Evolutionary conservation across 2,888 invertebrate species (phyloP), one percentile per base, ranked within the genome.

Genomic region (Hartigia nigra): DNA sequence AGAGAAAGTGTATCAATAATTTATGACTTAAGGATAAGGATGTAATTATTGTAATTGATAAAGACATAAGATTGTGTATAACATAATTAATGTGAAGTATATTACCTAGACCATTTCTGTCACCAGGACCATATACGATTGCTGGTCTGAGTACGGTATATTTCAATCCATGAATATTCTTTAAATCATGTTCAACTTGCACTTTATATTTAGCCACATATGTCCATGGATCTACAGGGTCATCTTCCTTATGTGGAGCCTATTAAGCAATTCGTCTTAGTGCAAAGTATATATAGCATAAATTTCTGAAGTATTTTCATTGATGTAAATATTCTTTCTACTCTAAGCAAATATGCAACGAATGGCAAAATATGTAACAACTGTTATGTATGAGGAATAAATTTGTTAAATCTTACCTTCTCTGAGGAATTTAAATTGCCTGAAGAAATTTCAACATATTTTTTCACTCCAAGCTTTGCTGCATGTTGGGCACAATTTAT

Each of bases 101-200:
- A 32, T 93, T 90, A 97, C 97, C 96, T 80, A 98, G 92, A 82
- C 97, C 97, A 87, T 94, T 94, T 88, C 95, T 94, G 91, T 98
- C 98, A 0, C 97, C 97, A 69, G 94, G 91, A 14, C 98, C 98
- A 91, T 98, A 98, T 1, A 98, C 96, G 79, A 97, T 94, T 11
- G 96, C 97, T 31, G 98, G 95, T 84, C 98, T 93, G 14, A 98
- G 91, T 79, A 98, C 93, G 31, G 97, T 95, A 91, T 95, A 97
- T 84, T 94, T 94, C 69, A 98, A 93, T 79, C 94, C 94, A 12
- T 94, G 92, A 86, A 97, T 93, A 36, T 93, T 93, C 84, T 94
- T 93, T 70, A 98, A 91, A 88, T 96, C 95, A 84, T 95, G 93
- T 90, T 98, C 98, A 34, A 97, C 97, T 90, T 95, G 95, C 75